Evolutionary conservation across 2,888 invertebrate genomes (phyloP).

Genomic region (Liodrosophila aerea): DNA sequence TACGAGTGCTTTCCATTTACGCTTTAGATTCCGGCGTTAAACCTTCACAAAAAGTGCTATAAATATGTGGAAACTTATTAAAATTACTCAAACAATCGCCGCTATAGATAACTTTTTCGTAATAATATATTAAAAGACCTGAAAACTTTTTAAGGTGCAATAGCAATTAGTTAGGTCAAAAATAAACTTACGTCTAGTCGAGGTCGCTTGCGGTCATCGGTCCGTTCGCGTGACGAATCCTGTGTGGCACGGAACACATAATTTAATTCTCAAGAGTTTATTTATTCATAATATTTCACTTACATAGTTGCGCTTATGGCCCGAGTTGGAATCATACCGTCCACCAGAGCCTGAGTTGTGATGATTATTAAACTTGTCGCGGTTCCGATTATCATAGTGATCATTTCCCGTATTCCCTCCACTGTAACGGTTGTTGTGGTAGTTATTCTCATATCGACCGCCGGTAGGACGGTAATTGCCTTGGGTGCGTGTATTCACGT

Average conservation of each 20-base stretch:
- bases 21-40: constrained; percentile 68
- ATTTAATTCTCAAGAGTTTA: constrained; percentile 1
- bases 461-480: constrained; percentile 75
- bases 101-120: constrained; percentile 20
- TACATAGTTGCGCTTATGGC: constrained; percentile 81
- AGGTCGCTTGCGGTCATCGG: constrained; percentile 80
- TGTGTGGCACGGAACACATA: constrained; percentile 26
- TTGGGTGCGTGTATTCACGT: constrained; percentile 78
- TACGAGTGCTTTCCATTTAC: constrained; percentile 44
- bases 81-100: constrained; percentile 60
- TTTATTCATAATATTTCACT: no score
- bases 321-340: constrained; percentile 73
- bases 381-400: constrained; percentile 67
- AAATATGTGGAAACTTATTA: constrained; percentile 74
- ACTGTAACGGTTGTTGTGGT: constrained; percentile 70
- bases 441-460: constrained; percentile 72
- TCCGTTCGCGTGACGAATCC: constrained; percentile 81
- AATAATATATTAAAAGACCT: constrained; percentile 43
- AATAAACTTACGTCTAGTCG: constrained; percentile 81
- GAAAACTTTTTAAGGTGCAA: constrained; percentile 17
- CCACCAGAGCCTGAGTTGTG: constrained; percentile 66
- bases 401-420: constrained; percentile 47
- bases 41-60: constrained; percentile 71
- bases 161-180: constrained; percentile 24
- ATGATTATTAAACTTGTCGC: constrained; percentile 67